phyloP scores from a whole-genome alignment of 2,113 vertebrate species.

The Catharus fuscescens region DNA sequence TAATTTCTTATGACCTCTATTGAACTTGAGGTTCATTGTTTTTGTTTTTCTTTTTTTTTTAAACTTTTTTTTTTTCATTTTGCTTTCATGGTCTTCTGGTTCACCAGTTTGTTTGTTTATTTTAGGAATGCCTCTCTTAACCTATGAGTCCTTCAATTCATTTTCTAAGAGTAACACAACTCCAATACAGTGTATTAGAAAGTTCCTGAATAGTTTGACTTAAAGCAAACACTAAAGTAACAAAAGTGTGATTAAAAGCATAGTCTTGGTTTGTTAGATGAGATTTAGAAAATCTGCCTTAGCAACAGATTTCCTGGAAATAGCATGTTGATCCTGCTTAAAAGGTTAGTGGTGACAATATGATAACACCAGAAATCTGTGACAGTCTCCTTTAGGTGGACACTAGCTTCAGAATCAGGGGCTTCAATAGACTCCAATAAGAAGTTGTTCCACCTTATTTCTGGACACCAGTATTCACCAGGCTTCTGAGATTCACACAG shows the following conservation, averaged over 20 bases:
- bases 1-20: neutral
- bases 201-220: neutral
- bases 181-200: neutral
- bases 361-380: neutral
- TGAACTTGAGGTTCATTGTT: neutral
- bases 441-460: neutral
- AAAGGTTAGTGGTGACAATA: neutral
- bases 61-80: neutral
- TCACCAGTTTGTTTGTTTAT: neutral
- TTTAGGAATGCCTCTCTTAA: neutral
- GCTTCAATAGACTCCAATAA: neutral
- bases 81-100: neutral
- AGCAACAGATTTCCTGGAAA: neutral
- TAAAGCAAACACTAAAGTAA: neutral
- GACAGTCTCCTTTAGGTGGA: neutral
- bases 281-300: neutral
- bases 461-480: neutral
- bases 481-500: neutral
- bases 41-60: neutral
- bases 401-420: neutral
- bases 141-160: neutral
- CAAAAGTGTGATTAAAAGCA: neutral
- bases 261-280: neutral
- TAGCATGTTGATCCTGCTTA: neutral
- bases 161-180: neutral